Base-by-base conservation (phyloP, 1,140 invertebrate species). In the Leptinotarsa lineolata region DNA sequence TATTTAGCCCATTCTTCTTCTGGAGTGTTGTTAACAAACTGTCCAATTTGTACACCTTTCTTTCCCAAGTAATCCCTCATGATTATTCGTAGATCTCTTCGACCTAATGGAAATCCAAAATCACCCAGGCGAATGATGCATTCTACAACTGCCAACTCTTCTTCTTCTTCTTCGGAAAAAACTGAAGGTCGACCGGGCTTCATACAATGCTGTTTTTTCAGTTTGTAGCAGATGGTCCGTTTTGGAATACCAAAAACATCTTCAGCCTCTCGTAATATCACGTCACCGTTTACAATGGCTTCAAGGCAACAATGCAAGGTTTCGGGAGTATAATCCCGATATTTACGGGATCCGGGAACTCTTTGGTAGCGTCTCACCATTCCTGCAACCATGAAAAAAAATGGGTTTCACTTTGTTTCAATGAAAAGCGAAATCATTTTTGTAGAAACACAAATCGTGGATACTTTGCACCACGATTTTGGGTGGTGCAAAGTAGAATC, bases 21-120 rank as follows among this genome's bases (percentile, higher is more conserved):
- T 60, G 72, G 72, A 6, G 69, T 11, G 39, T 74, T 74, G 30
- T 74, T 65, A 6, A 18, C 44, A 60, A 73, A 68, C 15, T 21
- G 15, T 30, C 15, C 6, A 21, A 44, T n/a, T n/a, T 4, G 20
- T 16, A 13, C 4, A 20, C 72, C 67, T 59, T 18, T 58, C 18
- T 58, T 58, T 16, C 18, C 11, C 18, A 58, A 58, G 18, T 58
- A 58, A 16, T 18, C 54, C 18, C 18, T 58, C 15, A 58, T 18
- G 18, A 58, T 58, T 8, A 58, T 58, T 16, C 54, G 18, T 16
- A 58, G 54, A 16, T 58, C 54, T 16, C 11, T 58, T n/a, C n/a
- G 54, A 18, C 54, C 15, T 4, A 64, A 22, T 1, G 18, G 61
- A 20, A 21, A 4, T 20, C 61, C 61, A 64, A 20, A 64, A 15